Conservation (phyloP, 2,113 vertebrate species). For the Delphinus delphis region DNA sequence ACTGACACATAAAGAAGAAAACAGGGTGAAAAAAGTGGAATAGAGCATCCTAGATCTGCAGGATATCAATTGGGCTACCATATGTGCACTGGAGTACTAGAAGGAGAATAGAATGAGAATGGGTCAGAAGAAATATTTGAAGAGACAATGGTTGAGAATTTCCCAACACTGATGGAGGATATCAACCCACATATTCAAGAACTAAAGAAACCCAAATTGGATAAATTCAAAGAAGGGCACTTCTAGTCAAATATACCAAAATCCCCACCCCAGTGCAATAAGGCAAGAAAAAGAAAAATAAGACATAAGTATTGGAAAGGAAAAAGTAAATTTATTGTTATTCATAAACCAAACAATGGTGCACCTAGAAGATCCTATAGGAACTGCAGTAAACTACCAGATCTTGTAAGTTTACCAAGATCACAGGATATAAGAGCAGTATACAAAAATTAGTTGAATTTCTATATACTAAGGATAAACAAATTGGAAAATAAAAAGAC, state of each 20-base stretch:
- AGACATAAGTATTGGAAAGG: background rate
- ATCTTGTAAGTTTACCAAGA: background rate
- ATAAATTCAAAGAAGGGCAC: background rate
- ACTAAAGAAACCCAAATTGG: background rate
- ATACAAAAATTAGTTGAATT: background rate
- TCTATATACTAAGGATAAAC: background rate
- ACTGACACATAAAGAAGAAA: background rate
- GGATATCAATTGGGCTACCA: background rate
- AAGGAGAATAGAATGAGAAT: background rate
- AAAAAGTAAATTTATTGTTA: background rate
- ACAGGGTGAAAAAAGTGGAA: background rate
- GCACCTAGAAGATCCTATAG: background rate
- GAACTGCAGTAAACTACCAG: background rate
- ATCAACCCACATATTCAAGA: background rate
- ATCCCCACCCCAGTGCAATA: background rate
- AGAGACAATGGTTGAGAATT: background rate
- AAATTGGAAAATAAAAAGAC: background rate
- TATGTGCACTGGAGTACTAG: background rate
- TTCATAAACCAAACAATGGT: background rate
- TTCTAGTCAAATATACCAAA: background rate
- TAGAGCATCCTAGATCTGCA: background rate
- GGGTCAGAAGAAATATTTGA: background rate
- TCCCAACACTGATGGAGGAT: background rate
- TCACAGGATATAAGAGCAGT: background rate
- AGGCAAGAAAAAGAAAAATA: background rate